A percentile compares a stretch with the other conserved stretches of the same genome.
Conservation (phyloP, 37 sponge, comb jelly and placozoan species). For the Eunapius fragilis region DNA sequence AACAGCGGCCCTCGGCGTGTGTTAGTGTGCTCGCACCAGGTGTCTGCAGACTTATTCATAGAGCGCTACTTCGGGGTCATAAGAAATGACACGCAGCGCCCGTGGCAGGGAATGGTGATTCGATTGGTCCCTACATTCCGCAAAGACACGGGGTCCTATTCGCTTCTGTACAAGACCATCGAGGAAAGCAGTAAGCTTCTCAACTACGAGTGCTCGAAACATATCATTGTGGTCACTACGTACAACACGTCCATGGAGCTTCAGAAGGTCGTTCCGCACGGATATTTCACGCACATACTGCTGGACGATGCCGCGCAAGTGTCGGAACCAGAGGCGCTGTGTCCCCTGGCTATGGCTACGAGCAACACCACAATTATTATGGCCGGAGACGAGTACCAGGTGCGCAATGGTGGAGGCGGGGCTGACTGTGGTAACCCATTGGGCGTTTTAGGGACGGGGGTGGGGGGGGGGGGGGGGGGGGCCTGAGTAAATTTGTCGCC, state of each 20-base stretch:
- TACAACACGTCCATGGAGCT: slow-evolving; percentile 6
- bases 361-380: slow-evolving; percentile 51
- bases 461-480: no score
- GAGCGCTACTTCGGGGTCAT: slow-evolving; percentile 3
- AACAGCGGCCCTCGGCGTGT: neutral
- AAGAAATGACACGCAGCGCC: neutral
- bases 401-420: neutral
- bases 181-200: neutral
- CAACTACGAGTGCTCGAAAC: neutral
- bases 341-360: slow-evolving; percentile 46
- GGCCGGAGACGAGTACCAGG: slow-evolving; percentile 67
- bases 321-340: slow-evolving; percentile 57
- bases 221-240: slow-evolving; percentile 36
- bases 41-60: slow-evolving; percentile 47
- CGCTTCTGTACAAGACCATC: neutral
- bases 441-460: no score
- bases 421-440: no score
- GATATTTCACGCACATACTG: slow-evolving; percentile 72
- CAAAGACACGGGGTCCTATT: neutral
- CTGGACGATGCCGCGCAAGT: slow-evolving; percentile 69
- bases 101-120: neutral
- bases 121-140: neutral
- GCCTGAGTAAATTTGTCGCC: no score
- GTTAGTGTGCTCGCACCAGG: slow-evolving; percentile 50
- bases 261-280: neutral